These are phyloP conservation scores for Falcunculus frontatus DNA, from an alignment of 2,113 vertebrate species.

Conservation along the genomic window DNA sequence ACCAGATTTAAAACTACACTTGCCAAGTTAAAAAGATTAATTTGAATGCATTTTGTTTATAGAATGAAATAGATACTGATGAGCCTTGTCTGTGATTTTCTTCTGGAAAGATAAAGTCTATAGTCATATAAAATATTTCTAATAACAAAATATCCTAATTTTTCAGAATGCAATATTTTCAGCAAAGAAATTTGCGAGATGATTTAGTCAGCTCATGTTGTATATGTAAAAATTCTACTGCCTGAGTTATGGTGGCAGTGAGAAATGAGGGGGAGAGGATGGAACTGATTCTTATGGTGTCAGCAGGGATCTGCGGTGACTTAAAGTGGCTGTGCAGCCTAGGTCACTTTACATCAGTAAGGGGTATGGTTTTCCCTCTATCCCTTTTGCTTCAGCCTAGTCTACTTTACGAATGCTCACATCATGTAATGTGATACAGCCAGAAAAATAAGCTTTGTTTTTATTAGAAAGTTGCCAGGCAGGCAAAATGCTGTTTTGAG, in stretches of 20 bases:
- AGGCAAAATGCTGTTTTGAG: background rate
- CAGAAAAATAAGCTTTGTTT: background rate
- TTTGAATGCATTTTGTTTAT: background rate
- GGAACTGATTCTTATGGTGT: background rate
- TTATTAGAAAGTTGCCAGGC: background rate
- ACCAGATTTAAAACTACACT: background rate
- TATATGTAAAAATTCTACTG: background rate
- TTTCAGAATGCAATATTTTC: background rate
- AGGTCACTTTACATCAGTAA: background rate
- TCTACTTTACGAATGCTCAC: background rate
- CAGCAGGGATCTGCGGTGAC: background rate
- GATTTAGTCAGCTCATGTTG: background rate
- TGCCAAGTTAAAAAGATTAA: background rate
- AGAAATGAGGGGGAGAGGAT: background rate
- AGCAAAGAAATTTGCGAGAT: background rate
- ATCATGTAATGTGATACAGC: background rate
- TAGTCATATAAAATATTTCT: background rate
- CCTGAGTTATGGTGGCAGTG: background rate
- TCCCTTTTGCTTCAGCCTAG: background rate
- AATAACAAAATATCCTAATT: background rate
- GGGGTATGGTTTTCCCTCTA: background rate
- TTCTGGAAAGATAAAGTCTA: background rate
- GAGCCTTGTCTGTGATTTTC: background rate
- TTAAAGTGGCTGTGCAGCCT: background rate
- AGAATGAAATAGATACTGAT: background rate